Conservation (phyloP, 2,888 invertebrate species). For the Rhyacophila evoluta region DNA sequence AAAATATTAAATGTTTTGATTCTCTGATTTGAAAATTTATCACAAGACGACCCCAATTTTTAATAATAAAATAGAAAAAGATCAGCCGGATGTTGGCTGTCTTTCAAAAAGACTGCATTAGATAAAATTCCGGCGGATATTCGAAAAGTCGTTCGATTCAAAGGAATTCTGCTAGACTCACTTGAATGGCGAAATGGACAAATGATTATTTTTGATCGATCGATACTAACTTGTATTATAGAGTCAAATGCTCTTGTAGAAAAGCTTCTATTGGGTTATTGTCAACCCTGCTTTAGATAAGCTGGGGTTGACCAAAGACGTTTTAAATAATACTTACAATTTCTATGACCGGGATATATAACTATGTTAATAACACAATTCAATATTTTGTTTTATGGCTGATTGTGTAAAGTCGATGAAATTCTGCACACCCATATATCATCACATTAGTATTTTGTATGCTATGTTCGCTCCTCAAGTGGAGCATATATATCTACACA, state of each 20-base stretch:
- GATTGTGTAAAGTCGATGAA: too few species aligned
- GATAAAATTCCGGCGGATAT: constrained; percentile 46
- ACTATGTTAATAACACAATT: too few species aligned
- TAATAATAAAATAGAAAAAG: constrained; percentile 10
- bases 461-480: too few species aligned
- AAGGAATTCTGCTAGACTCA: constrained; percentile 9
- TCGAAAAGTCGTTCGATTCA: constrained; percentile 19
- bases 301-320: neutral
- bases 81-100: constrained; percentile 35
- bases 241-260: neutral
- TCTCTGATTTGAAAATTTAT: neutral
- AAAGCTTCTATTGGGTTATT: constrained; percentile 1
- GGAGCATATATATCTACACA: too few species aligned
- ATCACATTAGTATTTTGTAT: too few species aligned
- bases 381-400: too few species aligned
- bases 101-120: constrained; percentile 39
- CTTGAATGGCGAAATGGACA: constrained; percentile 41
- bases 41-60: neutral
- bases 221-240: constrained; percentile 1
- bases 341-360: too few species aligned
- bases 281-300: neutral
- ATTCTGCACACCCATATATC: too few species aligned
- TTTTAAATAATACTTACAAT: too few species aligned
- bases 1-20: neutral
- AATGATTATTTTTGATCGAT: constrained; percentile 48